Evolutionary conservation across 1,140 invertebrate genomes (phyloP), one percentile per base, ranked within the genome.

Genomic region (Mycetomoellerius zeteki): DNA sequence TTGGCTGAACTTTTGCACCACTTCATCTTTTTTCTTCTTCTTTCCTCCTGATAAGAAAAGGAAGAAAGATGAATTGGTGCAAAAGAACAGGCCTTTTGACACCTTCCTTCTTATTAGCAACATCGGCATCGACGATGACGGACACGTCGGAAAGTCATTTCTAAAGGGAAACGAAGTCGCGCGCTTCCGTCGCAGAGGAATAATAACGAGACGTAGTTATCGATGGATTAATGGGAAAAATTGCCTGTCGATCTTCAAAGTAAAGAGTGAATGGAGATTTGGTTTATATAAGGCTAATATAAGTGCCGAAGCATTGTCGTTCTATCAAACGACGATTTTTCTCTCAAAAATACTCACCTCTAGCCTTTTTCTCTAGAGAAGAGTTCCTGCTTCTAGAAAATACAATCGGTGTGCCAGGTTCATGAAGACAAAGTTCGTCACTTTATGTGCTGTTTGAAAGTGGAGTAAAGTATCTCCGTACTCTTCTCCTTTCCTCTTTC

Each of bases 391-490:
- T 87, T 67, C 72, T 54, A 87, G 89, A 90, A 90, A 90, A 90
- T 89, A 90, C 89, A 90, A 90, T 90, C 89, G 85, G 58, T 86
- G 85, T 82, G 56, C 76, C 85, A 77, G 85, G 89, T 89, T 76
- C 77, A 80, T 27, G 37, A 72, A 54, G 88, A 84, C 85, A 89
- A 90, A 90, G 89, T 89, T 90, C 89, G 64, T 82, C 71, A 75
- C 85, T 90, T 89, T 90, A 86, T 87, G 88, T 90, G 86, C 88
- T 69, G 89, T 87, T 89, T 69, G 89, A 87, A 89, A 89, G 89
- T 89, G 65, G 60, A 87, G 88, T 87, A 84, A 89, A 89, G 88
- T 89, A 85, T 75, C 50, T 77, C 56, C 75, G 60, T 47, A n/a
- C 72, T 50, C 54, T 30, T 12, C 43, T 10, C 56, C 33, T 65